phyloP scores from a whole-genome alignment of 2,888 invertebrate genomes.

The Trimorus sp. region DNA sequence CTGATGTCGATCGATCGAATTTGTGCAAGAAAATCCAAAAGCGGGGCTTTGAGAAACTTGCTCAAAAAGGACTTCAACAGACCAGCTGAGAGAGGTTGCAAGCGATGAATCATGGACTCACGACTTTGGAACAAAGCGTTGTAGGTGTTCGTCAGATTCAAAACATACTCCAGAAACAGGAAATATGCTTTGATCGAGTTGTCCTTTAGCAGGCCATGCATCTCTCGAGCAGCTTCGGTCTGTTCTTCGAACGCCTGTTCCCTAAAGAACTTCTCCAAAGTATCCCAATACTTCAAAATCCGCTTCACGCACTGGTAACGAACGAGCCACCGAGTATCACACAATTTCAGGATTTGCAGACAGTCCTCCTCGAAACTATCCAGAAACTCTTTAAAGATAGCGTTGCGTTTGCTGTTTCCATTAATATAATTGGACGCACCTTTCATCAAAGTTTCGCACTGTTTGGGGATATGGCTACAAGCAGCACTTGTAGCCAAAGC shows the following conservation, averaged over 20 bases:
- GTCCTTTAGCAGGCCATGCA: too few relatives aligned
- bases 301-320: slow-evolving; percentile 13
- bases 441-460: background rate
- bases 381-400: background rate
- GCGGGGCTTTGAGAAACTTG: background rate
- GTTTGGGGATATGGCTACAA: background rate
- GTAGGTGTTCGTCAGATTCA: background rate
- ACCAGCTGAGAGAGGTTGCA: slow-evolving; percentile 7
- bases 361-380: background rate
- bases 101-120: slow-evolving; percentile 17
- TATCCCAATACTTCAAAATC: slow-evolving; percentile 3
- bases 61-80: background rate
- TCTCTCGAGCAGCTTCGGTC: too few relatives aligned
- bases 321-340: slow-evolving; percentile 18
- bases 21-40: background rate
- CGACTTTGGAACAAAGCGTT: slow-evolving; percentile 29
- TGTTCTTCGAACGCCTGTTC: background rate
- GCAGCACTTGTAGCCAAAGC: slow-evolving; percentile 12
- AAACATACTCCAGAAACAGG: background rate
- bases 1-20: background rate
- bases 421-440: background rate
- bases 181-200: background rate
- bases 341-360: background rate
- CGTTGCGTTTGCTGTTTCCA: slow-evolving; percentile 8
- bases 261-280: background rate